Evolutionary conservation across 2,113 vertebrate species (phyloP), one percentile per base, ranked within the genome.

Genomic region (Chloropsis hardwickii): DNA sequence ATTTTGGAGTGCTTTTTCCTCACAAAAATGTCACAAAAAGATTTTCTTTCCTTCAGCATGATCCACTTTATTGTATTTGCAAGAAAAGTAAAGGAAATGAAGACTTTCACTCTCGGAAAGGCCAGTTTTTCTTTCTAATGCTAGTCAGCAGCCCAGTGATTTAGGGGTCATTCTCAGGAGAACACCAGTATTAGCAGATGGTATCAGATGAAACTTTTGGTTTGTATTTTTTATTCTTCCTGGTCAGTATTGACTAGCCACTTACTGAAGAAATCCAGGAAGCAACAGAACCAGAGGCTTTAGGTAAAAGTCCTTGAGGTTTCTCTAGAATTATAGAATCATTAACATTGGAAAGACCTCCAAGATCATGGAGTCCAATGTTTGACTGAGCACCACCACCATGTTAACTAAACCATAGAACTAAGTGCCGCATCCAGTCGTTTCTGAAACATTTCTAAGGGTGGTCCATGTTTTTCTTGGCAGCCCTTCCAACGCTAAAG

Each of bases 51-150:
- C 64, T 92, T 86, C 70, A 39, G 28, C n/a, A 29, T 65, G 73
- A 95, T 86, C 57, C 37, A 33, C 69, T 86, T 95, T 56, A 57
- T 84, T 81, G 20, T 64, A 67, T 84, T 81, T 86, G 31, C 28
- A 79, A 94, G 64, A 66, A 73, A 89, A 84, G 83, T 44, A 89
- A 94, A 97, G 94, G 91, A 96, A 96, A 95, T 95, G 5, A 95
- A 87, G 83, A 64, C 65, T 95, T 93, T 69, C 91, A 78, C 57
- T 83, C 85, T 82, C 1, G 2, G 89, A 95, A 95, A 91, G 69
- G 61, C 45, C 44, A 7, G 56, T 48, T 92, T 86, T 3, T 2
- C 27, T 86, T 90, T 86, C 67, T 74, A 93, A 88, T 50, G 39
- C 70, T 91, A 89, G 69, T 81, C 93, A 95, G 77, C 74, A 80